Evolutionary conservation across 2,797 vertebrate species (phyloP), one percentile per base, ranked within the genome.

Genomic region (Lates japonicus): DNA sequence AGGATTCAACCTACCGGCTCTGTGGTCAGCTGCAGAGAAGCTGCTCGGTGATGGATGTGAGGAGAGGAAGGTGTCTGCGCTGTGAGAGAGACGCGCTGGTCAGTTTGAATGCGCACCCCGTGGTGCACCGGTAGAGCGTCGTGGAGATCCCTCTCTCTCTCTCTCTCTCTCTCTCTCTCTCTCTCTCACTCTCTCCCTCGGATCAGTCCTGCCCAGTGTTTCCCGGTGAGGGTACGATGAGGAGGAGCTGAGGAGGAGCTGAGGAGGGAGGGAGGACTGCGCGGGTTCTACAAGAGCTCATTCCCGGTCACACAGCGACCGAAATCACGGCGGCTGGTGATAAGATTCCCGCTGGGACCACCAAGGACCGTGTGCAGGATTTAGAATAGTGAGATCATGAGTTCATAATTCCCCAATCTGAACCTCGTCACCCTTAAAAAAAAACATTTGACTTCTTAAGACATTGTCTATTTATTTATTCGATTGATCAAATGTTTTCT

Each of bases 41-140:
- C 58, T 61, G 81, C 60, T 42, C 16, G 3, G 25, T 7, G 76
- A 17, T 19, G 80, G 59, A 31, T 46, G 35, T 76, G 35, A 22
- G 9, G 51, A 64, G 52, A 52, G 57, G 62, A 76, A 9, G 59
- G 29, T 54, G 84, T 64, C 22, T 48, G 77, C 19, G 78, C 78
- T 44, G 70, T 17, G 42, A 54, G 4, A 35, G 70, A 81, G 67
- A 83, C 86, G 89, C 92, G 92, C 92, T 91, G 90, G 87, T 88
- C 90, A 87, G 90, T 90, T 92, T 92, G 90, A 93, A 94, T 75
- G 81, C 62, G 75, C 61, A 78, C 85, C 89, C 80, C 90, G 90
- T 88, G 90, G 73, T 84, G 82, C 87, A 85, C 81, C 78, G 70
- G 70, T 49, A 66, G 22, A 74, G 55, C 14, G 63, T 22, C 5